A percentile compares a stretch with the other conserved stretches of the same genome.
phyloP scores from a whole-genome alignment of 1,140 invertebrate genomes.

The Pomacea maculata region DNA sequence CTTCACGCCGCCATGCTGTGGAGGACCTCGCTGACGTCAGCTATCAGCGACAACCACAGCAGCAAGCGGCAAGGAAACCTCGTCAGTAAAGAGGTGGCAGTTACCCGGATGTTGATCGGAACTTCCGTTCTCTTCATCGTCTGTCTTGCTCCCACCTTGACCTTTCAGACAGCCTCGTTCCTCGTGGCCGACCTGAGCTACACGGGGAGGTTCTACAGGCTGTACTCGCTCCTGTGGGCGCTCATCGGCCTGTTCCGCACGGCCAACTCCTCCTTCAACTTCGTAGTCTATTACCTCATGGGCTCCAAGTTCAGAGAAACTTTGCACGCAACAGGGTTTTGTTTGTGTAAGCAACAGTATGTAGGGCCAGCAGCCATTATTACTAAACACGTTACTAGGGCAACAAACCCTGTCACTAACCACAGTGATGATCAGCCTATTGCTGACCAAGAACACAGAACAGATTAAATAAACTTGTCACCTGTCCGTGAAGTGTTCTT shows the following conservation, averaged over 20 bases:
- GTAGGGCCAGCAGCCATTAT: too few species aligned
- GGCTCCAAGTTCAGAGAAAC: constrained; percentile 15
- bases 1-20: not conserved
- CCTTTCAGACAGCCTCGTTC: not conserved
- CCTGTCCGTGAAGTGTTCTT: too few species aligned
- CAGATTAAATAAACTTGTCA: too few species aligned
- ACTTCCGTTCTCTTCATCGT: constrained; percentile 13
- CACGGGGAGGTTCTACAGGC: constrained; percentile 1
- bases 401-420: too few species aligned
- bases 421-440: too few species aligned
- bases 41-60: not conserved
- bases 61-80: not conserved
- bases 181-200: constrained; percentile 12
- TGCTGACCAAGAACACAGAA: too few species aligned
- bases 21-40: not conserved
- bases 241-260: constrained; percentile 3
- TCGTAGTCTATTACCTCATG: constrained; percentile 16
- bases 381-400: too few species aligned
- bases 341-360: too few species aligned
- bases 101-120: constrained; percentile 6
- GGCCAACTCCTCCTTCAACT: constrained; percentile 18
- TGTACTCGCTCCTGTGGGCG: not conserved
- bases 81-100: not conserved
- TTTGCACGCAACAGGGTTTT: not conserved
- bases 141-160: constrained; percentile 6